phyloP scores from a whole-genome alignment of 1,140 invertebrate genomes.

The Lasioglossum albipes region DNA sequence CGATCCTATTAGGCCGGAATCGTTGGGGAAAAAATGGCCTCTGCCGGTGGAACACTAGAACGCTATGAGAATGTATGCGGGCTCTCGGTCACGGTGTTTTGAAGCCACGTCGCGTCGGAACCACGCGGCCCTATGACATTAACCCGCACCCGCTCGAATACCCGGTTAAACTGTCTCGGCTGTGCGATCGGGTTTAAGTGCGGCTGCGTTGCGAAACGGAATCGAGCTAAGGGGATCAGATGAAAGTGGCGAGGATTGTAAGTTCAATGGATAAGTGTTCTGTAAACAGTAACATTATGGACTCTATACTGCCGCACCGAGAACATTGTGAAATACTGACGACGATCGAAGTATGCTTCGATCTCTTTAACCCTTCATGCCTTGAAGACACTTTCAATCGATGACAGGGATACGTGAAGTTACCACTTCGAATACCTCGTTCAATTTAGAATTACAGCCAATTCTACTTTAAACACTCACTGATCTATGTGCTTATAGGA shows the following conservation, averaged over 20 bases:
- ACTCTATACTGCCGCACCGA: not conserved
- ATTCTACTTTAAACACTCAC: too few species aligned
- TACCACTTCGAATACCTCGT: too few species aligned
- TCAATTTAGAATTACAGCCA: too few species aligned
- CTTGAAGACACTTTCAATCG: too few species aligned
- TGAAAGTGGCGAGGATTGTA: not conserved
- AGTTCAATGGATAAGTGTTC: not conserved
- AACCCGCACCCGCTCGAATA: not conserved
- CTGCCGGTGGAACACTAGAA: not conserved
- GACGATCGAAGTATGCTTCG: not conserved
- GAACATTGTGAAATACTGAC: not conserved
- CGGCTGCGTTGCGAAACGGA: not conserved
- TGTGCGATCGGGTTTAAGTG: not conserved
- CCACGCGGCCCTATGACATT: slow-evolving; percentile 2
- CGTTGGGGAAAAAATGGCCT: slow-evolving; percentile 1
- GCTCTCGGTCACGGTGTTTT: slow-evolving; percentile 1
- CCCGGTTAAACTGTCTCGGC: not conserved
- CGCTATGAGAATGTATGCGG: not conserved
- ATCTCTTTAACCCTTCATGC: not conserved
- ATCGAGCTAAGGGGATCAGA: not conserved
- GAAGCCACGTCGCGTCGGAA: not conserved
- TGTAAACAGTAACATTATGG: not conserved
- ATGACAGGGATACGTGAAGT: too few species aligned
- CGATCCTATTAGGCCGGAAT: slow-evolving; percentile 31
- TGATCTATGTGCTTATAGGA: too few species aligned